Conservation (phyloP, 2,113 vertebrate genomes). For the Macquaria ambigua region DNA sequence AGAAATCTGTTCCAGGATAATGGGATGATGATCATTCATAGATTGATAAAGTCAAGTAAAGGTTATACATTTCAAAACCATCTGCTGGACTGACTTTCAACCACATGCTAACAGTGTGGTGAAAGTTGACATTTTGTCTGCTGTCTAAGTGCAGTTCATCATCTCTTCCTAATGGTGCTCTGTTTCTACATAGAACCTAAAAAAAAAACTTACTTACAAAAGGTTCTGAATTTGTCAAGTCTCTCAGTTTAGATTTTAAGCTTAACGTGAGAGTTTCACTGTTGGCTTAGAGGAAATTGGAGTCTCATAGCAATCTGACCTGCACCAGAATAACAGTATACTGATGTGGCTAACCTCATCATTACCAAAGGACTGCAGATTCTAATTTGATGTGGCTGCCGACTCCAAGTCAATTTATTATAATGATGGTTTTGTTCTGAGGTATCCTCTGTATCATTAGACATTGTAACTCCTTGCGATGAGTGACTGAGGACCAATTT, state of each 20-base stretch:
- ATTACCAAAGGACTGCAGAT: constrained; percentile 20
- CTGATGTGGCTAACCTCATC: constrained; percentile 17
- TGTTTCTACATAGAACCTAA: neutral
- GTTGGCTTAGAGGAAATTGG: constrained; percentile 13
- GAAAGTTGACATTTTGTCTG: constrained; percentile 44
- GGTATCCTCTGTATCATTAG: constrained; percentile 26
- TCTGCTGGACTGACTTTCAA: constrained; percentile 23
- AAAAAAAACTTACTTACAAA: neutral
- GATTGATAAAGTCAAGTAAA: constrained; percentile 51
- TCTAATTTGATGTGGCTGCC: constrained; percentile 21
- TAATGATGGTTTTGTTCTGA: constrained; percentile 53
- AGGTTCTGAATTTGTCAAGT: neutral
- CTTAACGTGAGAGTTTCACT: neutral
- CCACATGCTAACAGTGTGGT: neutral
- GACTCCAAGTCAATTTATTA: constrained; percentile 29
- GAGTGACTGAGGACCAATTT: constrained; percentile 51
- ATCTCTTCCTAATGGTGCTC: constrained; percentile 4
- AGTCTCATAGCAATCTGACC: constrained; percentile 21
- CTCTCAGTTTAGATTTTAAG: neutral
- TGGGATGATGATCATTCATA: constrained; percentile 34
- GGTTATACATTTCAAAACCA: constrained; percentile 48
- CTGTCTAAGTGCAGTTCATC: constrained; percentile 24
- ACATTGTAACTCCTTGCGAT: constrained; percentile 11
- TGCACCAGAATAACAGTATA: neutral
- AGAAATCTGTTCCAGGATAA: constrained; percentile 39